Evolutionary conservation across 23 tunicate genomes (phyloP).

Genomic region (Aplidium turbinatum): DNA sequence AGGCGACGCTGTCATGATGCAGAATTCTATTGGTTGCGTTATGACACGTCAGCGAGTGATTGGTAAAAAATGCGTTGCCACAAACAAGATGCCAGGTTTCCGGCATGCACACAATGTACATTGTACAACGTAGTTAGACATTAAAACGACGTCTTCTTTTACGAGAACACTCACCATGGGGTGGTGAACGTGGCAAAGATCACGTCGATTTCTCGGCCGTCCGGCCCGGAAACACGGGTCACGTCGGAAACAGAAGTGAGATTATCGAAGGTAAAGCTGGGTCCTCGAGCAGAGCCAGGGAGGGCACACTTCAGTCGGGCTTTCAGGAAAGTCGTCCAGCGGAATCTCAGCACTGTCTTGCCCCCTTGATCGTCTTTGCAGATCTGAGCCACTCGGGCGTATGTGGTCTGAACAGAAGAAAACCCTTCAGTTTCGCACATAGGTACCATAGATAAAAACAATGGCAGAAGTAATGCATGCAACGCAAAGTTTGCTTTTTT

Average conservation of each 20-base stretch:
- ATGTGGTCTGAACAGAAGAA: constrained; percentile 45
- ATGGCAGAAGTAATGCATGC: too few relatives aligned
- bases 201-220: constrained; percentile 49
- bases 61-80: too few relatives aligned
- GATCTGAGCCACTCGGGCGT: constrained; percentile 74
- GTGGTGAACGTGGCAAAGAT: constrained; percentile 88
- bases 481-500: too few relatives aligned
- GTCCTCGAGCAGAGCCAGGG: constrained; percentile 20
- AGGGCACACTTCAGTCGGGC: constrained; percentile 69
- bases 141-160: too few relatives aligned
- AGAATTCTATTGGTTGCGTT: too few relatives aligned
- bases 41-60: too few relatives aligned
- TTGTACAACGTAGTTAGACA: too few relatives aligned
- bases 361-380: constrained; percentile 88
- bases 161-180: constrained; percentile 60
- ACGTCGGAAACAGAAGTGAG: constrained; percentile 80
- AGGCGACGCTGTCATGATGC: too few relatives aligned
- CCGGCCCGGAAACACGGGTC: constrained; percentile 33
- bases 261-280: constrained; percentile 50
- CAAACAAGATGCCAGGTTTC: too few relatives aligned
- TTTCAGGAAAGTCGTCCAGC: constrained; percentile 81
- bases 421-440: too few relatives aligned
- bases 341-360: constrained; percentile 33
- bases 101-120: too few relatives aligned
- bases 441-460: too few relatives aligned